These are phyloP conservation scores for Eidolon helvum DNA, from an alignment of 2,113 vertebrate genomes.

Conservation along the genomic window DNA sequence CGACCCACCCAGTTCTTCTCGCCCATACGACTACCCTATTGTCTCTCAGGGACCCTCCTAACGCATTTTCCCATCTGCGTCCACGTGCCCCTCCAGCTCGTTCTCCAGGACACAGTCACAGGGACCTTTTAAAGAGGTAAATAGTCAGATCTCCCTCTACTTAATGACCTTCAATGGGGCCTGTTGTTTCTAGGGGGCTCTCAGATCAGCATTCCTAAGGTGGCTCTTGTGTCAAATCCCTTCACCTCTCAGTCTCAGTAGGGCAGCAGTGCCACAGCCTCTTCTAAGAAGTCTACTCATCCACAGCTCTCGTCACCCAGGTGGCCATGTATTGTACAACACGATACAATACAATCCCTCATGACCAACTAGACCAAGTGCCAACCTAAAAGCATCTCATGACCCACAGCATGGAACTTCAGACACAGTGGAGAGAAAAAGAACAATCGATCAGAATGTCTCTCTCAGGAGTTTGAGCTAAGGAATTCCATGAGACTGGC, in stretches of 20 bases:
- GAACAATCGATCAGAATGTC: neutral
- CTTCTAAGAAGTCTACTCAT: neutral
- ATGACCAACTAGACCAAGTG: neutral
- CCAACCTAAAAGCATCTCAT: neutral
- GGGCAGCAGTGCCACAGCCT: neutral
- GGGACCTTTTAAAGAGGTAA: neutral
- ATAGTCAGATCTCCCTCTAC: too few relatives aligned
- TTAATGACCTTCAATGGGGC: neutral
- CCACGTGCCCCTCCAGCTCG: neutral
- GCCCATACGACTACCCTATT: neutral
- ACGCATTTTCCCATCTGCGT: neutral
- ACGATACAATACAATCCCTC: neutral
- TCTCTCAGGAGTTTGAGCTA: neutral
- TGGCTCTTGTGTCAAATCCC: neutral
- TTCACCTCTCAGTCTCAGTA: neutral
- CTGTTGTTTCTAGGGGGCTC: neutral
- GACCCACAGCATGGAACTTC: neutral
- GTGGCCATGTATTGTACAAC: neutral
- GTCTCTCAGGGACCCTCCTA: neutral
- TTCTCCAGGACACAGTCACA: neutral
- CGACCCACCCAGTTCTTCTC: neutral
- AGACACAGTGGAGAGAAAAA: neutral
- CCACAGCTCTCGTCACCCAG: neutral
- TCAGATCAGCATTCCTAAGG: neutral
- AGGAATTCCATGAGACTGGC: neutral